These are phyloP conservation scores for Bufotes viridis DNA, from an alignment of 2,797 vertebrate species.

Conservation along the genomic window DNA sequence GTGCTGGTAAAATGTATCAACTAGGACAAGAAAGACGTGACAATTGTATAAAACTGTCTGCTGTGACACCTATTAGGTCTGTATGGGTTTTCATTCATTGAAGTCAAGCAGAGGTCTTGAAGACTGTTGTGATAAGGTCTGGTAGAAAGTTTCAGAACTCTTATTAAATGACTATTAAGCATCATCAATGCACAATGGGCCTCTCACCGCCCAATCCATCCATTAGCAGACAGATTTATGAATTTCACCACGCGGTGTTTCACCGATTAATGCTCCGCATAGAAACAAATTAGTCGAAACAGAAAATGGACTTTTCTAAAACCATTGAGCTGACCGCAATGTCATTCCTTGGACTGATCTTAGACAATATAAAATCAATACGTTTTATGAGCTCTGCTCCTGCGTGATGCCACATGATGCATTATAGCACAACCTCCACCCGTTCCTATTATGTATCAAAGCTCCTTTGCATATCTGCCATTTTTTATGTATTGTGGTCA, in stretches of 20 bases:
- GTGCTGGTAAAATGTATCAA: too few species aligned
- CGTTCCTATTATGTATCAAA: neutral
- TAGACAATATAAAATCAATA: conserved; percentile 49
- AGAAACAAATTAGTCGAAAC: neutral
- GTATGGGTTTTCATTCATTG: too few species aligned
- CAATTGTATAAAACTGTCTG: too few species aligned
- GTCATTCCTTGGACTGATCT: conserved; percentile 20
- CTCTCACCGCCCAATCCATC: neutral
- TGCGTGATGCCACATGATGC: neutral
- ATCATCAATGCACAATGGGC: neutral
- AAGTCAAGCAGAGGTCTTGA: neutral
- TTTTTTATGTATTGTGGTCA: neutral
- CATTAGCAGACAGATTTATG: neutral
- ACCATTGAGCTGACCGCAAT: neutral
- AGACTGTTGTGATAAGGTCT: neutral
- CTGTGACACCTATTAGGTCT: neutral
- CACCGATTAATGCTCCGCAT: neutral
- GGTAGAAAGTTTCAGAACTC: neutral
- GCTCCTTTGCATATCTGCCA: neutral
- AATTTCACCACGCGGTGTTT: neutral
- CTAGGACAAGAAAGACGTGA: neutral
- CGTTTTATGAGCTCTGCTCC: conserved; percentile 33
- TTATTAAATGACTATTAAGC: neutral
- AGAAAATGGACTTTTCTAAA: neutral
- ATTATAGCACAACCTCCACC: neutral